These are phyloP conservation scores for Kryptopterus vitreolus DNA, from an alignment of 2,797 vertebrate genomes.

Conservation along the genomic window DNA sequence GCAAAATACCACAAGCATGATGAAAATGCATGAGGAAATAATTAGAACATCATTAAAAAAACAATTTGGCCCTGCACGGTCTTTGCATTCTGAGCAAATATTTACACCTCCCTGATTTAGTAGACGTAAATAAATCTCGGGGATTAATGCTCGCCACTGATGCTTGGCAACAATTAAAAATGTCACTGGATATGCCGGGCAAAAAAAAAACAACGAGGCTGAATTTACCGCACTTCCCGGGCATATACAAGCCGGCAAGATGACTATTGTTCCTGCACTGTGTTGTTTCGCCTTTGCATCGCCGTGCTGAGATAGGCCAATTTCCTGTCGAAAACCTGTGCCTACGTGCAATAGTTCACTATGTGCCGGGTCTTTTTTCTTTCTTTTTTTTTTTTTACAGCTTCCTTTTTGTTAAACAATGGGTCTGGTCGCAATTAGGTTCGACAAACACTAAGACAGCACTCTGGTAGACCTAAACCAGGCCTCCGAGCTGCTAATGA, in stretches of 20 bases:
- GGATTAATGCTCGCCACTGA: conserved; percentile 55
- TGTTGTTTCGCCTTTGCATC: conserved; percentile 25
- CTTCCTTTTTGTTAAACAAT: conserved; percentile 53
- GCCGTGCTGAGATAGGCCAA: conserved; percentile 30
- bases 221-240: conserved; percentile 14
- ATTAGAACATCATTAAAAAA: conserved; percentile 59
- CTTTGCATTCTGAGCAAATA: conserved; percentile 56
- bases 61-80: conserved; percentile 52
- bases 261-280: conserved; percentile 41
- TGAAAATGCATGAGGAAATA: conserved; percentile 49
- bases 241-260: conserved; percentile 8
- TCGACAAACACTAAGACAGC: conserved; percentile 61
- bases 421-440: conserved; percentile 52
- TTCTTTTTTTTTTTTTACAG: conserved; percentile 45
- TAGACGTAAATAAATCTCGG: conserved; percentile 54
- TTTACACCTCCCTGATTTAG: conserved; percentile 55
- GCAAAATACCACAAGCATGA: conserved; percentile 43
- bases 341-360: conserved; percentile 28
- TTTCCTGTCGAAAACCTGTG: conserved; percentile 42
- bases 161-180: conserved; percentile 56
- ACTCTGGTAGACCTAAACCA: conserved; percentile 59
- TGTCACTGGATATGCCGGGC: conserved; percentile 36
- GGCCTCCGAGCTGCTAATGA: conserved; percentile 73
- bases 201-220: conserved; percentile 18
- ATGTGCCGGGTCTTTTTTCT: conserved; percentile 3